phyloP scores from a whole-genome alignment of 2,888 invertebrate genomes.

The Rhamphomyia laevipes region DNA sequence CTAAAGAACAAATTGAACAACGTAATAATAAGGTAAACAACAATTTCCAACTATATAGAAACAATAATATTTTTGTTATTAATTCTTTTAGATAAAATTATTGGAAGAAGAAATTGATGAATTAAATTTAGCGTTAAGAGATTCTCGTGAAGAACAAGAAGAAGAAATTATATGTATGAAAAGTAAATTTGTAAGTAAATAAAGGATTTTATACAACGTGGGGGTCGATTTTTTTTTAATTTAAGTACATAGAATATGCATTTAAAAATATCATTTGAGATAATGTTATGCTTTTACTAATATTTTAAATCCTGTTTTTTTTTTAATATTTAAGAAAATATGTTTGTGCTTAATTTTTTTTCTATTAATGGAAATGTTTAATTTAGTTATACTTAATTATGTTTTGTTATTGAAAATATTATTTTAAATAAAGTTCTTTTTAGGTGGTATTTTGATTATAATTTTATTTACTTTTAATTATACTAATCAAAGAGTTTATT shows the following conservation, averaged over 20 bases:
- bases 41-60: not conserved
- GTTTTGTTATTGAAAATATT: no score
- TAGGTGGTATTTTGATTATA: constrained; percentile 7
- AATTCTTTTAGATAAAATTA: constrained; percentile 39
- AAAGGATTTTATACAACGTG: constrained; percentile 12
- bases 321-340: not conserved
- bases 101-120: constrained; percentile 63
- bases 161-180: constrained; percentile 43
- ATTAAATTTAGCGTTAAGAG: constrained; percentile 52
- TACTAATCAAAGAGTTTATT: not conserved
- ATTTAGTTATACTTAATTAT: constrained; percentile 8
- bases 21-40: constrained; percentile 30
- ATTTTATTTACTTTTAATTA: constrained; percentile 4
- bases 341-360: no score
- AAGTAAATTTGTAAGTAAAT: constrained; percentile 46
- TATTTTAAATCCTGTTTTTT: not conserved
- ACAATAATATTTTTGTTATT: not conserved
- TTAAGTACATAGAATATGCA: not conserved
- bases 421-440: not conserved
- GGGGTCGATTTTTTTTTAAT: not conserved
- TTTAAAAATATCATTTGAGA: not conserved
- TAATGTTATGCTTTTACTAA: not conserved
- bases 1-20: constrained; percentile 27
- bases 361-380: constrained; percentile 4
- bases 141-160: constrained; percentile 40